Evolutionary conservation across 2,113 vertebrate species (phyloP).

Genomic region (Rousettus leschenaultii): DNA sequence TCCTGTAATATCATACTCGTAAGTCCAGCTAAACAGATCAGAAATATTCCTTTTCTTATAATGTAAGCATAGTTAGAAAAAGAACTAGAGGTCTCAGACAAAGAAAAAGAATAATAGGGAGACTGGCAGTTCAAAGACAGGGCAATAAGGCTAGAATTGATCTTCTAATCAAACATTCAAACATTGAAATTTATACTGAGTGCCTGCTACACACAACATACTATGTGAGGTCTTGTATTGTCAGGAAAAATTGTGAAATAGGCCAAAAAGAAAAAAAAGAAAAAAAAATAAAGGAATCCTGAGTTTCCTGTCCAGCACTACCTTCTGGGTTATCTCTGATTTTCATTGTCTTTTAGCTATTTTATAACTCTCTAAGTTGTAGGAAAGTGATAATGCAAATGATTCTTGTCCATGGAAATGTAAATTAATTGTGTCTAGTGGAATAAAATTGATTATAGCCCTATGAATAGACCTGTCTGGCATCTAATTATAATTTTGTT

Average conservation of each 20-base stretch:
- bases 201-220: background rate
- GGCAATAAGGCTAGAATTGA: background rate
- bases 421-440: conserved; percentile 38
- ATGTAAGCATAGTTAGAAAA: background rate
- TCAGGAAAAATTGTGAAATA: background rate
- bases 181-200: background rate
- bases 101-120: background rate
- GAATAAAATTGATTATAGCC: conserved; percentile 10
- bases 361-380: background rate
- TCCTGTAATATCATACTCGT: background rate
- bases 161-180: background rate
- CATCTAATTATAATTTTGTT: conserved; percentile 16
- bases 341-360: background rate
- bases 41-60: background rate
- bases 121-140: background rate
- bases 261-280: no score
- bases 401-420: conserved; percentile 15
- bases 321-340: background rate
- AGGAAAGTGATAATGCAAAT: conserved; percentile 8
- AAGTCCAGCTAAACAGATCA: background rate
- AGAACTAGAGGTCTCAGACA: background rate
- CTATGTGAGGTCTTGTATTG: background rate
- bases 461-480: background rate
- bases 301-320: background rate
- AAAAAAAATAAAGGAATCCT: background rate